A percentile compares a stretch with the other conserved stretches of the same genome.
Conservation (phyloP, 2,888 invertebrate species). For the Tetrapedia diversipes region DNA sequence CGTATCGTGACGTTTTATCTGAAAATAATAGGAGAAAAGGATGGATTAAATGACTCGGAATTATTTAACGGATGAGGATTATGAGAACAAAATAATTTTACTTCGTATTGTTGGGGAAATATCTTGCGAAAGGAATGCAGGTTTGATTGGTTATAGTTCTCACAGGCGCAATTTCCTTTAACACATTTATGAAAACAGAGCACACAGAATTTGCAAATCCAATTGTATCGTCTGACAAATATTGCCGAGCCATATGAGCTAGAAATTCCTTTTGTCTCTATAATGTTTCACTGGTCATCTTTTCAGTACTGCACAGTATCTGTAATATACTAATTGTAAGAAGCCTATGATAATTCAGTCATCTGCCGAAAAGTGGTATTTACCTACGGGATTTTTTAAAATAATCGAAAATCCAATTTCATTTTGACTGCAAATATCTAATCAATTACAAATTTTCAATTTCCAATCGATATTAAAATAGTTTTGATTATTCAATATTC, state of each 20-base stretch:
- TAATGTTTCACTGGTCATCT: too few species aligned
- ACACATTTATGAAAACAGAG: too few species aligned
- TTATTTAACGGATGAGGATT: neutral
- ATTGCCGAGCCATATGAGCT: too few species aligned
- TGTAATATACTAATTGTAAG: neutral
- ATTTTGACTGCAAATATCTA: neutral
- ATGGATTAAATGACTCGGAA: neutral
- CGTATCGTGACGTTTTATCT: neutral
- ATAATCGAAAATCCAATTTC: neutral
- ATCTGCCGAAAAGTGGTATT: neutral
- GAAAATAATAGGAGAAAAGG: neutral
- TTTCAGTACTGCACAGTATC: too few species aligned
- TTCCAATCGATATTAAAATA: neutral
- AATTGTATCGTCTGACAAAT: too few species aligned
- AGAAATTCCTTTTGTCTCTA: too few species aligned
- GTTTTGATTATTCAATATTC: neutral
- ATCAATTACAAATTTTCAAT: neutral
- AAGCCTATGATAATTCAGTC: conserved; percentile 7
- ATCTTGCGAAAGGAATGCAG: too few species aligned
- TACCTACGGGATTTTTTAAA: conserved; percentile 3
- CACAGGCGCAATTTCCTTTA: too few species aligned
- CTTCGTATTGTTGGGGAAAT: too few species aligned
- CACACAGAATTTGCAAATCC: too few species aligned
- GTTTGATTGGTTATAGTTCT: too few species aligned
- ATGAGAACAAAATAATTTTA: neutral